Evolutionary conservation across 2,797 vertebrate genomes (phyloP).

Genomic region (Melopsittacus undulatus): DNA sequence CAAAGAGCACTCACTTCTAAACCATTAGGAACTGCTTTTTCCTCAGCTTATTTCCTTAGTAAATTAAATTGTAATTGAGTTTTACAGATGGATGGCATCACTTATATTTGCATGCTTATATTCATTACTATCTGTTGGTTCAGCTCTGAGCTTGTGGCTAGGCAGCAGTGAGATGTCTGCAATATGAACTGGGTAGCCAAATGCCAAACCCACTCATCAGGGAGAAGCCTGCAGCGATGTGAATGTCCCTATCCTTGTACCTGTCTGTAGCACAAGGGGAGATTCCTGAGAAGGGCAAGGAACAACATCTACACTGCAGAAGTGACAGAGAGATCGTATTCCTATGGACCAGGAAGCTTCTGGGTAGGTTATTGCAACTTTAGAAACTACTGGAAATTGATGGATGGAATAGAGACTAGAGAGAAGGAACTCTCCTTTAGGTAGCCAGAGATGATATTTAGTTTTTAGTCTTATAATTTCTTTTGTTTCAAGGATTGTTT

Average conservation of each 20-base stretch:
- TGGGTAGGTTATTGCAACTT: neutral
- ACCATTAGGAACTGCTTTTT: neutral
- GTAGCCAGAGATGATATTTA: neutral
- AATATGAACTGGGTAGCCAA: neutral
- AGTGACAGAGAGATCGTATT: neutral
- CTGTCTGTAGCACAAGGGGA: accelerated
- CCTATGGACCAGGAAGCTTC: neutral
- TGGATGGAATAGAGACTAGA: neutral
- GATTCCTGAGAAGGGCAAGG: neutral
- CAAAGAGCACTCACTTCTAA: neutral
- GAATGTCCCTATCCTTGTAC: neutral
- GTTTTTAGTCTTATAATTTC: neutral
- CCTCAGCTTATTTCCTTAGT: neutral
- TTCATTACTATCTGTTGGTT: neutral
- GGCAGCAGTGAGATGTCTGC: neutral
- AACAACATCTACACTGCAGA: neutral
- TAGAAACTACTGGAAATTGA: neutral
- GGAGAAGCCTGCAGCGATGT: neutral
- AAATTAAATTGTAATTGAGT: neutral
- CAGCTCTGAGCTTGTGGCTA: neutral
- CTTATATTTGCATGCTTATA: neutral
- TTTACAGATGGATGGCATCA: neutral
- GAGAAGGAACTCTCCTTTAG: neutral
- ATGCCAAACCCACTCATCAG: neutral
- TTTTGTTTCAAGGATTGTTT: neutral